Conservation (phyloP, 2,113 vertebrate genomes). For the Argyrosomus japonicus region DNA sequence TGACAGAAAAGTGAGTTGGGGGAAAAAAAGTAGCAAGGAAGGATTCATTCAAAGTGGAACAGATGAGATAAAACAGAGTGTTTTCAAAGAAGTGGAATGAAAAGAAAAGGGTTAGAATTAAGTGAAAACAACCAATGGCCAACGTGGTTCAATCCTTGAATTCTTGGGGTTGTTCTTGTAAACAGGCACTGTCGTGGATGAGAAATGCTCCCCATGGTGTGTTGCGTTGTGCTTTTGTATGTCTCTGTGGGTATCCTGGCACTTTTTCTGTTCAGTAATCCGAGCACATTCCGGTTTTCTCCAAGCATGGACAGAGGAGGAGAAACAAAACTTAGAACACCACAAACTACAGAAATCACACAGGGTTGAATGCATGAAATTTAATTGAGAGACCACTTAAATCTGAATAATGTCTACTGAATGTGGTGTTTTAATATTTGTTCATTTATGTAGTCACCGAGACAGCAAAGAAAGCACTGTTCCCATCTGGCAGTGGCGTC, state of each 20-base stretch:
- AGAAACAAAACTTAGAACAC: not conserved
- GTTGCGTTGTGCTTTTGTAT: constrained; percentile 55
- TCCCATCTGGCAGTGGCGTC: constrained; percentile 22
- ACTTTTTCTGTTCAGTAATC: constrained; percentile 53
- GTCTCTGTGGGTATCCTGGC: constrained; percentile 58
- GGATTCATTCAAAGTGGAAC: constrained; percentile 31
- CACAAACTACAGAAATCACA: not conserved
- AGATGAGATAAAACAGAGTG: constrained; percentile 26
- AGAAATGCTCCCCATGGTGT: constrained; percentile 49
- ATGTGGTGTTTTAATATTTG: not conserved
- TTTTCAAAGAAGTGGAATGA: constrained; percentile 5
- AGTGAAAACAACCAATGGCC: constrained; percentile 25
- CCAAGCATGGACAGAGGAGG: constrained; percentile 6
- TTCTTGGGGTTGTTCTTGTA: constrained; percentile 43
- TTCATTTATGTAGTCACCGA: not conserved
- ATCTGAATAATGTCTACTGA: not conserved
- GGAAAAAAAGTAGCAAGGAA: constrained; percentile 8
- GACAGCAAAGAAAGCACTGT: constrained; percentile 6
- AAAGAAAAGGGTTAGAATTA: constrained; percentile 17
- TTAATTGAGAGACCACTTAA: not conserved
- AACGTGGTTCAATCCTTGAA: constrained; percentile 35
- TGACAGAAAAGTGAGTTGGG: constrained; percentile 43
- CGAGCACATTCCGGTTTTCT: constrained; percentile 54
- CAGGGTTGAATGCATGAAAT: not conserved
- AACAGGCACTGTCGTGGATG: constrained; percentile 50